Evolutionary conservation across 2,888 invertebrate genomes (phyloP), one percentile per base, ranked within the genome.

Genomic region (Alentia gelatinosa): DNA sequence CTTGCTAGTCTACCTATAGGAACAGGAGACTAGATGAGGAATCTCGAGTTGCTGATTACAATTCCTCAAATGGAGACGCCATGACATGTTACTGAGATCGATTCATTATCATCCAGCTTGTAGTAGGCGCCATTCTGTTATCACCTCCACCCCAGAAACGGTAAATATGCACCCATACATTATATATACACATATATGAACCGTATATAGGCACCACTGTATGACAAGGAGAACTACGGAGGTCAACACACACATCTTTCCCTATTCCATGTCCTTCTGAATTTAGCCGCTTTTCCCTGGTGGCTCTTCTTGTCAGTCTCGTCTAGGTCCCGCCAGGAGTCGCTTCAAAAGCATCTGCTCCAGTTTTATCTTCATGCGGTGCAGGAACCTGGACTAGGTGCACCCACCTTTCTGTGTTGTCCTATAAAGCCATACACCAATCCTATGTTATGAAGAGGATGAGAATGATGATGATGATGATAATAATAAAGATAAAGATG

Each of bases 401-500:
- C 23, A 12, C n/a, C 5, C 63, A 5, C 23, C 68, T 68, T 68
- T 15, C 30, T 68, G 68, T 68, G 26, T 63, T 9, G 9, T 12
- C 19, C 5, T n/a, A n/a, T 56, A 56, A 19, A 79, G 30, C 30
- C 3, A 23, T n/a, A 3, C 23, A 79, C 79, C n/a, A 37, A 26
- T 26, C 19, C 39, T 30, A 79, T n/a, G 39, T 37, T 79, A 79
- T 79, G 26, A 79, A 33, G 79, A 79, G 1, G 79, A 84, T 35
- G 1, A 84, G 9, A 42, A 37, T 35, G n/a, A 30, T 83, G 83
- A 30, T 83, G 33, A 33, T 30, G 30, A 33, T 83, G 83, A 33
- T 30, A 33, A 83, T 83, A 33, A 83, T 83, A n/a, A 83, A 5
- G 30, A 83, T 83, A 33, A 83, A 23, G 33, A 83, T 83, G 83